Base-by-base conservation (phyloP, 2,113 vertebrate species). In the Balaeniceps rex region DNA sequence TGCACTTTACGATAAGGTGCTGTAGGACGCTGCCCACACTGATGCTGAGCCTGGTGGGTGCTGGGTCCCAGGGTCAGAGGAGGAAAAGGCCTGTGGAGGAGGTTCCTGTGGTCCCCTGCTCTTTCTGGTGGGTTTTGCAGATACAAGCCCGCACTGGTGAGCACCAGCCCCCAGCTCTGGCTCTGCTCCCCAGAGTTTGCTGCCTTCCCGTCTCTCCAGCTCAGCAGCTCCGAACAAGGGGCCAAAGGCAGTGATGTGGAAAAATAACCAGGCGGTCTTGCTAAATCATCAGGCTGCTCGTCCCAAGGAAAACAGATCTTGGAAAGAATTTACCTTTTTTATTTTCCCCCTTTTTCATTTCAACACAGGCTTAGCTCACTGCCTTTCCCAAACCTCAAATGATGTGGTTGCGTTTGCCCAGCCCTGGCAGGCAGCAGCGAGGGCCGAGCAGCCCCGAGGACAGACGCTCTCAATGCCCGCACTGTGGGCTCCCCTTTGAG, bases 241-340 rank as follows among this genome's bases (percentile, higher is more conserved):
- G n/a, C 68, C 83, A 88, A 84, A 83, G 66, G 82, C 78, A 75
- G 55, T 8, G 7, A 83, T 24, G 22, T 81, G 88, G 74, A 81
- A 93, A 91, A 88, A 77, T 29, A 85, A 81, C 69, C 69, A 71
- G 40, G 25, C 7, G 12, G 23, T 26, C 80, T 34, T 72, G 57
- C 69, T 91, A 81, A 91, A 84, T 71, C 40, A 77, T 85, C 64
- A 81, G 36, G 71, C 63, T 81, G 57, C 79, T 85, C 3, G 0
- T 93, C 83, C 83, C 63, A 85, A 88, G 46, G 51, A 91, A 93
- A 90, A 80, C 51, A 83, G 83, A 33, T 46, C 44, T 87, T 69
- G 51, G 83, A 80, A 91, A 95, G 51, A 66, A 61, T 91, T 76
- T 12, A 34, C 25, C 19, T 83, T 75, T 76, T 49, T 55, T 33